Percentiles rank a stretch among this genome's conserved stretches.
Conservation (phyloP, 2,888 invertebrate species). For the Thymelicus acteon region DNA sequence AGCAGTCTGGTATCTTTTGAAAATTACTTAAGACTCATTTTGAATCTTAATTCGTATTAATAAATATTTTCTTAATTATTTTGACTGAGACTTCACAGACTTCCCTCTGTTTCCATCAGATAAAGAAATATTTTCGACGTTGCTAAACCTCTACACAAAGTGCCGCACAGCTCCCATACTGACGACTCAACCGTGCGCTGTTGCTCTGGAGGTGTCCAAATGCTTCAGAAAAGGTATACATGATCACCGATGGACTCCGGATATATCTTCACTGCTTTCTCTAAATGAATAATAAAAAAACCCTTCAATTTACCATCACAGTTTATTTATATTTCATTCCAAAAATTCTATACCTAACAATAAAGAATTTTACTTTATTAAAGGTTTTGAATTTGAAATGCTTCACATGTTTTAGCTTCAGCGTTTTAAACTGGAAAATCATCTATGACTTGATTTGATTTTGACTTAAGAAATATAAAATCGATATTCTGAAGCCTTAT, state of each 20-base stretch:
- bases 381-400: no score
- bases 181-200: constrained; percentile 40
- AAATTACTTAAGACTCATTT: no score
- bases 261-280: constrained; percentile 23
- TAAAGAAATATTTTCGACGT: constrained; percentile 43
- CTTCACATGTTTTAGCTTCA: no score
- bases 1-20: no score
- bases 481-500: not conserved
- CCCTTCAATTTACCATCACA: not conserved
- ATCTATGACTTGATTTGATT: no score
- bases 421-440: no score
- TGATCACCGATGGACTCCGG: constrained; percentile 40
- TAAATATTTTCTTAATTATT: not conserved
- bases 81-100: not conserved
- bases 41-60: no score
- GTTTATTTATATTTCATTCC: no score
- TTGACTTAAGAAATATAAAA: no score
- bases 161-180: constrained; percentile 21
- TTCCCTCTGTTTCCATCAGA: constrained; percentile 44
- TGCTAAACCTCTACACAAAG: constrained; percentile 40
- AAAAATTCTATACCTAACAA: no score
- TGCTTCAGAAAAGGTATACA: constrained; percentile 51
- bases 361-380: no score
- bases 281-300: not conserved
- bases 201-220: constrained; percentile 46